Conservation (phyloP, 2,888 invertebrate species). For the Bellardia pandia region DNA sequence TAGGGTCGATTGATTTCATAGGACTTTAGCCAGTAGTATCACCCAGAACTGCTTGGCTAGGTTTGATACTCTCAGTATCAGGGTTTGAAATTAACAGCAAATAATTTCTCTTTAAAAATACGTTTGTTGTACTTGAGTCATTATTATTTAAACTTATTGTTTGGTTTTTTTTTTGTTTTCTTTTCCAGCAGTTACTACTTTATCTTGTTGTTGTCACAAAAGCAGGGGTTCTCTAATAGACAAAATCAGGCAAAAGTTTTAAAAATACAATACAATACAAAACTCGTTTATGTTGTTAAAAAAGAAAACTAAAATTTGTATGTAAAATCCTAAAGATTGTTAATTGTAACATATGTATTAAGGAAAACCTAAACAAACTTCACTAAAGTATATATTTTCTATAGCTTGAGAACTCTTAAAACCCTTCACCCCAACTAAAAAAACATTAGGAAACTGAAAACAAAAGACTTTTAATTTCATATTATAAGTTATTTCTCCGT, state of each 20-base stretch:
- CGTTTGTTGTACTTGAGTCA: constrained; percentile 11
- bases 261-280: not conserved
- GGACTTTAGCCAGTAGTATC: too few relatives aligned
- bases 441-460: not conserved
- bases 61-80: not conserved
- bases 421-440: not conserved
- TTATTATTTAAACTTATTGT: constrained; percentile 23
- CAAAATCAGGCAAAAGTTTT: not conserved
- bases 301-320: too few relatives aligned
- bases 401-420: not conserved
- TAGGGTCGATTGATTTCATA: too few relatives aligned
- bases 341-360: too few relatives aligned
- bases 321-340: too few relatives aligned
- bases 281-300: too few relatives aligned
- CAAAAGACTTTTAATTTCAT: not conserved
- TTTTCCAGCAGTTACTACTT: not conserved
- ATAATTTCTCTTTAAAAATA: constrained; percentile 13
- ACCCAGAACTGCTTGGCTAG: too few relatives aligned
- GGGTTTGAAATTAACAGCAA: not conserved
- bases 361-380: too few relatives aligned
- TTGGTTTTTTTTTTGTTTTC: not conserved
- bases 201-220: not conserved
- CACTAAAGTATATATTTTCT: not conserved
- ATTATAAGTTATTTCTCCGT: constrained; percentile 11
- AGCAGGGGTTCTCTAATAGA: not conserved